Percentiles rank a stretch among this genome's conserved stretches.
Conservation (phyloP, 23 tunicate species). For the Clavelina lepadiformis region DNA sequence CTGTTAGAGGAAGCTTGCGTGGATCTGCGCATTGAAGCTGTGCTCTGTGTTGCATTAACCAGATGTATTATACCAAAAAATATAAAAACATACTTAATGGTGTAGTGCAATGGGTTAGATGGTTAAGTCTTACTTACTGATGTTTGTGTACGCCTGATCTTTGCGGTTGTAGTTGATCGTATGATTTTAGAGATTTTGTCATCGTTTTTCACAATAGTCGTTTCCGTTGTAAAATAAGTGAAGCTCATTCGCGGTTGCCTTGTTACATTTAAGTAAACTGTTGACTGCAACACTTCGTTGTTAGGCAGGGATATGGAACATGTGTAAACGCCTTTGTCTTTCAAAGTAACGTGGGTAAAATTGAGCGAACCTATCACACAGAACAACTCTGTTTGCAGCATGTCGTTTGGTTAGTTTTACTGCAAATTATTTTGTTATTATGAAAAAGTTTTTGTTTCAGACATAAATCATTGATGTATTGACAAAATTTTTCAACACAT, state of each 20-base stretch:
- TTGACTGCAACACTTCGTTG: conserved; percentile 26
- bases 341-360: conserved; percentile 49
- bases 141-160: no score
- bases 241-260: neutral
- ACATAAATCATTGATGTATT: no score
- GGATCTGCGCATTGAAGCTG: no score
- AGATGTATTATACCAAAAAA: no score
- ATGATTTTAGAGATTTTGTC: neutral
- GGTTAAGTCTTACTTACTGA: no score
- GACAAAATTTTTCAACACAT: conserved; percentile 7
- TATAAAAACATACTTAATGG: no score
- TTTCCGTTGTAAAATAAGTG: conserved; percentile 16
- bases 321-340: conserved; percentile 69
- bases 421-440: neutral
- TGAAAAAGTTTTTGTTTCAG: neutral
- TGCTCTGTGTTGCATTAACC: no score
- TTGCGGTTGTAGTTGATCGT: neutral
- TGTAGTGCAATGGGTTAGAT: no score
- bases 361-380: conserved; percentile 47
- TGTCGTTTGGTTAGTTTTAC: neutral
- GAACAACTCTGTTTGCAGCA: neutral
- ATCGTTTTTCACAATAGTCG: conserved; percentile 5
- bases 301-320: conserved; percentile 36
- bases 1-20: no score
- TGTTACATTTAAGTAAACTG: conserved; percentile 49